Evolutionary conservation across 1,140 invertebrate species (phyloP).

Genomic region (Mya arenaria): DNA sequence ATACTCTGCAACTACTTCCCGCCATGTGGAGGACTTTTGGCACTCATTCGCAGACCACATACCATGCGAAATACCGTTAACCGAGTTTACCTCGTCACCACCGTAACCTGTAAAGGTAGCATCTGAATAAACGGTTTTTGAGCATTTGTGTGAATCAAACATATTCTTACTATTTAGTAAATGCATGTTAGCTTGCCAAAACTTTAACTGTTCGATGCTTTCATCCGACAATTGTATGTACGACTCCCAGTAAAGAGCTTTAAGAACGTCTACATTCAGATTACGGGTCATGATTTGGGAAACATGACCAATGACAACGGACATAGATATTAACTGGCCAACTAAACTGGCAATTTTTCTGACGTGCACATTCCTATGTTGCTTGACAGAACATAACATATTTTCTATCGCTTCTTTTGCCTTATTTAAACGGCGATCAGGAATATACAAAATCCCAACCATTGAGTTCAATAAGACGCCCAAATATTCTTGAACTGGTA

Average conservation of each 20-base stretch:
- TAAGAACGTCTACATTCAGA: slow-evolving; percentile 1
- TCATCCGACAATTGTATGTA: background rate
- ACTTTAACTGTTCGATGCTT: background rate
- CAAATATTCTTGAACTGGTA: background rate
- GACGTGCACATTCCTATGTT: background rate
- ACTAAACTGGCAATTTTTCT: background rate
- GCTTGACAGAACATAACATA: background rate
- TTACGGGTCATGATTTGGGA: slow-evolving; percentile 24
- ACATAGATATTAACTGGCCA: slow-evolving; percentile 19
- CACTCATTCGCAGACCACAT: slow-evolving; percentile 29
- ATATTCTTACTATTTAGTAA: background rate
- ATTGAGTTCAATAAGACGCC: background rate
- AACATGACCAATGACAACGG: slow-evolving; percentile 11
- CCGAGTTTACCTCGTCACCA: slow-evolving; percentile 24
- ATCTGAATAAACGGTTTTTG: slow-evolving; percentile 18
- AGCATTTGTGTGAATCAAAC: background rate
- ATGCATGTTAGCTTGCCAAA: background rate
- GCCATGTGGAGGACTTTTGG: slow-evolving; percentile 38
- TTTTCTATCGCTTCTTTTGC: background rate
- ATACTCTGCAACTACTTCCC: slow-evolving; percentile 39
- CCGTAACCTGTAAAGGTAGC: slow-evolving; percentile 30
- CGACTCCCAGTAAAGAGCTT: background rate
- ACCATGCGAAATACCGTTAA: slow-evolving; percentile 7
- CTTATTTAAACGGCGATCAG: background rate
- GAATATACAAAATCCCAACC: background rate